Evolutionary conservation across 1,140 invertebrate genomes (phyloP), one percentile per base, ranked within the genome.

Genomic region (Ruditapes philippinarum): DNA sequence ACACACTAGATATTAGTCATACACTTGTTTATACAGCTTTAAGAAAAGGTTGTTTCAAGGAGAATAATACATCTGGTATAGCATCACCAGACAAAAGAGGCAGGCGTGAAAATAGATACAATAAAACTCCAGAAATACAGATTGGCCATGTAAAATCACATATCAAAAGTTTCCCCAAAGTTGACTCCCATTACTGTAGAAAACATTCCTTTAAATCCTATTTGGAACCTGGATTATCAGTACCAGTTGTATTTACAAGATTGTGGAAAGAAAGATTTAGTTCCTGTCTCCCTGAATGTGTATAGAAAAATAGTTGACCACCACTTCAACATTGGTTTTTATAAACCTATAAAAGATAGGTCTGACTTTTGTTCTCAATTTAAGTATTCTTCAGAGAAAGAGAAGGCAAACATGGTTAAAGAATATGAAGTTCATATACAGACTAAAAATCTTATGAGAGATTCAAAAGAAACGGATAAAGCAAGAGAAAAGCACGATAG

Each of bases 171-270:
- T 84, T 84, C 54, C 5, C 3, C 11, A 68, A 60, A 28, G 36
- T 84, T 31, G 82, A 73, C 38, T 70, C 60, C 31, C 82, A 84
- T 51, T 84, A 51, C 31, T 84, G 82, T 54, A 40, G 82, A 54
- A 54, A 45, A 54, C 60, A 84, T 36, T 40, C 82, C 36, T 19
- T 12, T 12, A 84, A 54, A 73, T 38, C 25, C 5, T 83, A 83
- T 36, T 62, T 73, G n/a, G 22, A 9, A 54, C 11, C 62, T 33
- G 65, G 31, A 4, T 40, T 84, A 36, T 51, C n/a, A 19, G 12
- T 25, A 84, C 42, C 49, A 31, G 12, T 31, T 82, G 33, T 82
- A 82, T 60, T 19, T 4, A 7, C 51, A 40, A 4, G 14, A 65
- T n/a, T 62, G 57, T 31, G 9, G 5, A n/a, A 14, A 12, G n/a